phyloP scores from a whole-genome alignment of 2,113 vertebrate species.

The Macquaria ambigua region DNA sequence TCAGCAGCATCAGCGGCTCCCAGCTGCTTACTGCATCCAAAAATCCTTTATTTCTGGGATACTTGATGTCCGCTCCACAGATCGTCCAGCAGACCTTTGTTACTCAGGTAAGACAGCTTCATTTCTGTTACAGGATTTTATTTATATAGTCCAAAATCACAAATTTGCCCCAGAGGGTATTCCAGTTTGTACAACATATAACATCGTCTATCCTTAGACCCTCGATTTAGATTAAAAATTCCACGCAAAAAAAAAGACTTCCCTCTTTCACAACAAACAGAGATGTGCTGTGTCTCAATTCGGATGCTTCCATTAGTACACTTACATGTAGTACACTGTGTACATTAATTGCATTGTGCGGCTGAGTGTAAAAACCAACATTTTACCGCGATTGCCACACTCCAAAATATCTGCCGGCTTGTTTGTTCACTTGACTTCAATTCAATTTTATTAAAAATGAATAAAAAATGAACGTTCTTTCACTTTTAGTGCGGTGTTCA shows the following conservation, averaged over 20 bases:
- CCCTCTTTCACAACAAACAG: neutral
- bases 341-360: too few species aligned
- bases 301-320: too few species aligned
- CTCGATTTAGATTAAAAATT: neutral
- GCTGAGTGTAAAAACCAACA: too few species aligned
- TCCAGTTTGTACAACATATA: too few species aligned
- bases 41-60: conserved; percentile 46
- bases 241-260: neutral
- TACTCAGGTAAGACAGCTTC: conserved; percentile 64
- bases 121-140: neutral
- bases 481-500: too few species aligned
- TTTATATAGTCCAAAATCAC: neutral
- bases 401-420: too few species aligned
- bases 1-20: conserved; percentile 25
- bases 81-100: conserved; percentile 71
- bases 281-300: too few species aligned
- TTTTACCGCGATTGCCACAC: too few species aligned
- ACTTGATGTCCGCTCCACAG: conserved; percentile 56
- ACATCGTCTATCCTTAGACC: neutral
- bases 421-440: too few species aligned
- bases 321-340: too few species aligned
- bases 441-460: too few species aligned
- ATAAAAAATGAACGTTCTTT: too few species aligned
- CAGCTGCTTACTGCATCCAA: conserved; percentile 51
- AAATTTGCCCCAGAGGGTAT: neutral